Evolutionary conservation across 2,797 vertebrate species (phyloP).

Genomic region (Oryzias sinensis): DNA sequence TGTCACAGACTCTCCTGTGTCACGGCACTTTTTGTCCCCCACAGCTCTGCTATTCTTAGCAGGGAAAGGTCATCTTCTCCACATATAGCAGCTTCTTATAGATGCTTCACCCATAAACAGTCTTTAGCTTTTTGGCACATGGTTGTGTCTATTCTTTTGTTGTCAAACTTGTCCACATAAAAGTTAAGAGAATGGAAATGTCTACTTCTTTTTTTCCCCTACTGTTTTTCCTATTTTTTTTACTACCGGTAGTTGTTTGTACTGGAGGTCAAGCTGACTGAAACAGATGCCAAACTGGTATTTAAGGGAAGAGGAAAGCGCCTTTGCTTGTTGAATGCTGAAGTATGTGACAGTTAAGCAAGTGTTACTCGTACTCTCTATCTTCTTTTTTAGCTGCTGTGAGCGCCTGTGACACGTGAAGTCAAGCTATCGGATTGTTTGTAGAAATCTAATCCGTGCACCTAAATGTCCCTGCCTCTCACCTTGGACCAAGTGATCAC

Average conservation of each 20-base stretch:
- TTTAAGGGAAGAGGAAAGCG: conserved; percentile 24
- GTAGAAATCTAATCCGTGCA: conserved; percentile 38
- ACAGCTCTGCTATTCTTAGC: conserved; percentile 59
- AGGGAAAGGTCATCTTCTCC: conserved; percentile 53
- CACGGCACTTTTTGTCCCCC: conserved; percentile 49
- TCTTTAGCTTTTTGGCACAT: conserved; percentile 12
- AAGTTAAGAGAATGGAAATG: no score
- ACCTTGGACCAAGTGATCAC: conserved; percentile 25
- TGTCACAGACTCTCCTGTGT: conserved; percentile 47
- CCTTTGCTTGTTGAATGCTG: conserved; percentile 16
- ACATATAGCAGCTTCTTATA: conserved; percentile 41
- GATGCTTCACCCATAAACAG: conserved; percentile 33
- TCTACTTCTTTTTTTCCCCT: no score
- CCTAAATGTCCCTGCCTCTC: conserved; percentile 17
- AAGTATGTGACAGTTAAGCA: conserved; percentile 38
- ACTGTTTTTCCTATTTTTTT: no score
- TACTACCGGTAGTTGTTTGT: no score
- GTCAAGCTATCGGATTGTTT: conserved; percentile 33
- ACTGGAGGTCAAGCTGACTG: not conserved
- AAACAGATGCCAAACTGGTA: conserved; percentile 34
- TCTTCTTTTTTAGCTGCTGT: conserved; percentile 38
- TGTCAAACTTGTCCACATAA: no score
- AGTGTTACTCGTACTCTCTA: conserved; percentile 25
- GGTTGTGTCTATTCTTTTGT: no score
- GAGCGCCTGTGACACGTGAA: conserved; percentile 26